Evolutionary conservation across 2,797 vertebrate genomes (phyloP).

Genomic region (Liparis tanakae): DNA sequence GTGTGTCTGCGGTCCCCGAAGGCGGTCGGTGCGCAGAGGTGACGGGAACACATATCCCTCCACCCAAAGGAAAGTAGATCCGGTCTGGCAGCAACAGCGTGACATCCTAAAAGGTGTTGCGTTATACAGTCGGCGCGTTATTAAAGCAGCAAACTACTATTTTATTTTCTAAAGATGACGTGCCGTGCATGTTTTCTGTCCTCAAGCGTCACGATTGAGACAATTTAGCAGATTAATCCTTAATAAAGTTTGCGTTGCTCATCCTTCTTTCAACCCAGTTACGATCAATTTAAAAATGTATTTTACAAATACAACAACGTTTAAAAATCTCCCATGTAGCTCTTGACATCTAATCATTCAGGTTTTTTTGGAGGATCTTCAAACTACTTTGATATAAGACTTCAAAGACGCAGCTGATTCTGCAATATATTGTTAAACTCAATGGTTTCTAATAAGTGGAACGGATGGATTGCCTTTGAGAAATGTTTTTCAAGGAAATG

Average conservation of each 20-base stretch:
- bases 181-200: background rate
- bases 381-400: background rate
- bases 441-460: background rate
- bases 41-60: background rate
- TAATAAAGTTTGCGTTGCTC: background rate
- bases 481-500: background rate
- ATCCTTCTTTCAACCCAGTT: background rate
- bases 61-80: background rate
- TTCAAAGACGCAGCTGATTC: background rate
- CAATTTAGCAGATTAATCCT: background rate
- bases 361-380: slow-evolving; percentile 10
- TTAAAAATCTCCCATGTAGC: background rate
- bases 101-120: background rate
- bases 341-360: background rate
- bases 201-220: background rate
- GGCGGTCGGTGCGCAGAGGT: background rate
- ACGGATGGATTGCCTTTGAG: background rate
- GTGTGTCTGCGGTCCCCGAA: slow-evolving; percentile 7
- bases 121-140: background rate
- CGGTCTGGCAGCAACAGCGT: background rate
- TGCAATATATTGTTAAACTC: slow-evolving; percentile 2
- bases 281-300: background rate
- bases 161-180: background rate
- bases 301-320: background rate
- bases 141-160: background rate